Percentiles rank a stretch among this genome's conserved stretches.
phyloP scores from a whole-genome alignment of 2,888 invertebrate species.

The Lasioglossum zephyrum region DNA sequence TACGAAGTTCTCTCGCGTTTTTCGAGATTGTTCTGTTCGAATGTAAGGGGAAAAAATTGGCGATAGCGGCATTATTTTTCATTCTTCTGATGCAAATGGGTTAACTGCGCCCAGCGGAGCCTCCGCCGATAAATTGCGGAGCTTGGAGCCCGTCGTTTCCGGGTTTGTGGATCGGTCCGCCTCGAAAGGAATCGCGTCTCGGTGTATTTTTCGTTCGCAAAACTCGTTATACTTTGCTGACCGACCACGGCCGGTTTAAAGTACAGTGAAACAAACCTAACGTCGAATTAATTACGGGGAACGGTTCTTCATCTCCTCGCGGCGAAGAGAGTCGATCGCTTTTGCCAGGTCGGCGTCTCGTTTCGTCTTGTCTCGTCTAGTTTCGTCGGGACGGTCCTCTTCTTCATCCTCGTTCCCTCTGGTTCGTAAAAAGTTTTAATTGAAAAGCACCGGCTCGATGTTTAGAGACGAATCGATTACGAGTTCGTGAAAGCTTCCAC shows the following conservation, averaged over 20 bases:
- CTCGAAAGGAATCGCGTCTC: not conserved
- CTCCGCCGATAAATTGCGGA: slow-evolving; percentile 50
- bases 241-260: not conserved
- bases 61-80: not conserved
- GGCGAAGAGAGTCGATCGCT: not conserved
- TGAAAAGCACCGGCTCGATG: slow-evolving; percentile 40
- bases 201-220: not conserved
- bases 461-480: slow-evolving; percentile 44
- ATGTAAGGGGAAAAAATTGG: not conserved
- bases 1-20: no score
- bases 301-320: not conserved
- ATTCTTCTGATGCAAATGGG: not conserved
- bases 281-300: slow-evolving; percentile 32
- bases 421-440: slow-evolving; percentile 45
- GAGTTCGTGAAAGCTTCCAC: slow-evolving; percentile 13
- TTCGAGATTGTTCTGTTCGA: not conserved
- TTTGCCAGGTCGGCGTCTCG: not conserved
- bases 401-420: not conserved
- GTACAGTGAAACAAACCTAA: not conserved
- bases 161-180: not conserved
- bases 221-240: not conserved
- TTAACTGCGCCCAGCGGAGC: slow-evolving; percentile 45
- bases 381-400: not conserved
- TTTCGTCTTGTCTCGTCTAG: not conserved
- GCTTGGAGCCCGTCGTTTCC: not conserved